Evolutionary conservation across 2,888 invertebrate species (phyloP).

Genomic region (Cerastis leucographa): DNA sequence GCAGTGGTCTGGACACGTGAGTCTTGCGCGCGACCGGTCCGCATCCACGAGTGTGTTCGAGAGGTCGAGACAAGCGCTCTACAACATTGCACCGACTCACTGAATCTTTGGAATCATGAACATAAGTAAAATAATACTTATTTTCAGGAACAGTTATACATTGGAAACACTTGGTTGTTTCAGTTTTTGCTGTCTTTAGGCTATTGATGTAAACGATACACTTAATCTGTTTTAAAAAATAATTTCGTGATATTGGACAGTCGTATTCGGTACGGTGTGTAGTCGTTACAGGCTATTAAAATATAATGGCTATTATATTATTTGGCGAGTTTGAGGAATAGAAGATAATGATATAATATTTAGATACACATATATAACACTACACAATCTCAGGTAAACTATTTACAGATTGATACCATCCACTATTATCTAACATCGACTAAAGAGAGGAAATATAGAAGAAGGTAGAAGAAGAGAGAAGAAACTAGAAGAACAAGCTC

Average conservation of each 20-base stretch:
- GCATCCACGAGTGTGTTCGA: background rate
- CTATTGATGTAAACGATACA: background rate
- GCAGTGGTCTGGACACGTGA: slow-evolving; percentile 30
- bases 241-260: slow-evolving; percentile 1
- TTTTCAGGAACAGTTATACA: background rate
- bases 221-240: background rate
- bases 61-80: background rate
- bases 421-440: slow-evolving; percentile 55
- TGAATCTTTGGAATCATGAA: slow-evolving; percentile 26
- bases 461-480: slow-evolving; percentile 25
- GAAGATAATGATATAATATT: background rate
- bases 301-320: background rate
- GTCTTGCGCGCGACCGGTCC: slow-evolving; percentile 20
- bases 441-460: slow-evolving; percentile 26
- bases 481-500: slow-evolving; percentile 51
- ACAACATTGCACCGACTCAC: slow-evolving; percentile 19
- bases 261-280: background rate
- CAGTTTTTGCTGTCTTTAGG: background rate
- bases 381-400: slow-evolving; percentile 7
- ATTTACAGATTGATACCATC: slow-evolving; percentile 16
- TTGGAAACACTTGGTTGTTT: background rate
- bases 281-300: background rate
- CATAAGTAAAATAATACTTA: slow-evolving; percentile 14
- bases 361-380: background rate
- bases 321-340: background rate